Evolutionary conservation across 2,113 vertebrate species (phyloP).

Genomic region (Zosterops pallidus): DNA sequence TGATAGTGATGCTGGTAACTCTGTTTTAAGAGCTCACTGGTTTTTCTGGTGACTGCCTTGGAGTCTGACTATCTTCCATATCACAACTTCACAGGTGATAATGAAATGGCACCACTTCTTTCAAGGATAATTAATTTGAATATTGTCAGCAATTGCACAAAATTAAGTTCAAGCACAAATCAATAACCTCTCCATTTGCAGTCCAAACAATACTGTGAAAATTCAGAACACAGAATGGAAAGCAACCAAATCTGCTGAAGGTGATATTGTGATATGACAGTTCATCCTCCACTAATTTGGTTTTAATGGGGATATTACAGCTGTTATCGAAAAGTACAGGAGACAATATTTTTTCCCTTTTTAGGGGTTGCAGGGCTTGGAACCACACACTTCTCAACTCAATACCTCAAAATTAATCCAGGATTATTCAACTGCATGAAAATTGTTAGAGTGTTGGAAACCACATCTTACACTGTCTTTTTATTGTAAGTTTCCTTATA

Average conservation of each 20-base stretch:
- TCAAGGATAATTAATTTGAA: not conserved
- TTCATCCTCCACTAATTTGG: not conserved
- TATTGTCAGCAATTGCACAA: not conserved
- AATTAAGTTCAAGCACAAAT: not conserved
- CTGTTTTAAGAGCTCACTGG: not conserved
- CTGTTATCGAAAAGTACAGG: not conserved
- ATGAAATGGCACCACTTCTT: not conserved
- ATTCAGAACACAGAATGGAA: not conserved
- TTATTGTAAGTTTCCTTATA: conserved; percentile 56
- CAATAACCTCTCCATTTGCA: not conserved
- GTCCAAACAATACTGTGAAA: not conserved
- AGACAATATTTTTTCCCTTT: conserved; percentile 9
- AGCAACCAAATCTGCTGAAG: not conserved
- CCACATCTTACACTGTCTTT: conserved; percentile 27
- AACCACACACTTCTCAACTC: conserved; percentile 37
- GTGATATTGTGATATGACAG: not conserved
- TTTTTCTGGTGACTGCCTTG: not conserved
- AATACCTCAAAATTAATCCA: conserved; percentile 67
- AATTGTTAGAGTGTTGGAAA: conserved; percentile 60
- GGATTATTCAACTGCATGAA: conserved; percentile 65
- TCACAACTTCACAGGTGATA: not conserved
- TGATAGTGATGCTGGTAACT: not conserved
- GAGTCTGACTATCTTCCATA: not conserved
- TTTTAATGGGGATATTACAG: not conserved
- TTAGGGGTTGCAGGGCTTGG: not conserved